Evolutionary conservation across 2,888 invertebrate genomes (phyloP), one percentile per base, ranked within the genome.

Genomic region (Drosophila dives): DNA sequence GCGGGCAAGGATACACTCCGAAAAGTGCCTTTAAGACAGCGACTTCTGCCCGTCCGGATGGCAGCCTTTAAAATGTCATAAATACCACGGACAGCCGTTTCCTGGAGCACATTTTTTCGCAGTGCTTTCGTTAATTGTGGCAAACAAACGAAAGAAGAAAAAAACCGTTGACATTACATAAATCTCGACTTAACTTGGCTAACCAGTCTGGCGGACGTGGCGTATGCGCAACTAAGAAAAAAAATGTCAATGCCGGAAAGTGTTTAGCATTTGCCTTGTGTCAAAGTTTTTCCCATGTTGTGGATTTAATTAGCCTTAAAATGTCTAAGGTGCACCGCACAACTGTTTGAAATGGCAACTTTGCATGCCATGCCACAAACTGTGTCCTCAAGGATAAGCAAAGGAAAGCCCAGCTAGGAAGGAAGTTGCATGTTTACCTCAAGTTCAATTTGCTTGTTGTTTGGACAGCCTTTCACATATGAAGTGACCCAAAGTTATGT

Each of bases 241-340:
- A 72, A 87, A 87, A 87, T 88, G 84, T 83, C 84, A 89, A 80
- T 89, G 86, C 85, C 89, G 85, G 85, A 89, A 89, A 80, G 63
- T 81, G 85, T 80, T 89, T 85, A 89, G 84, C 89, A 85, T 89
- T 79, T 38, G 55, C 49, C 53, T 10, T 42, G 56, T 40, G 45
- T 55, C 55, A 12, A 26, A 55, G 26, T 17, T 36, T 55, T 55
- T 38, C 26, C 29, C 6, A 81, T 73, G 77, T 67, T 68, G 73
- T 81, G 89, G 85, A 85, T 80, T 85, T 85, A 85, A 85, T 85
- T 85, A 85, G 86, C 85, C 85, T 81, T 67, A 79, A 86, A 86
- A 81, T 72, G 81, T 83, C 68, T 49, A 17, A 53, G 29, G 17
- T 56, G 59, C 60, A 45, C 11, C 48, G 38, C 45, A 45, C 56